These are phyloP conservation scores for Pristionchus japonicus DNA, from an alignment of 2,888 invertebrate genomes.

Conservation along the genomic window DNA sequence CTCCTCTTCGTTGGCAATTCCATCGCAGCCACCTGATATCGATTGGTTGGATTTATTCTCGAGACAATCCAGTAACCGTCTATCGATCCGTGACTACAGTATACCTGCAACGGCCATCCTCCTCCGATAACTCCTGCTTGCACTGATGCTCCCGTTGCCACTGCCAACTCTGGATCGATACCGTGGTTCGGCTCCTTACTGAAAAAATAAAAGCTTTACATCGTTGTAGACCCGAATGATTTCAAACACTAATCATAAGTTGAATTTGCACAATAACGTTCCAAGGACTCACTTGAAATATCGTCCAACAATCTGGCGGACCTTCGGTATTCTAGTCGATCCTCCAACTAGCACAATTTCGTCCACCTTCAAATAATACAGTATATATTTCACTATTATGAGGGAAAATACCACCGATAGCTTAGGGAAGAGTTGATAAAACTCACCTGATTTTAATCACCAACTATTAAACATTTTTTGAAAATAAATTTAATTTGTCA, in stretches of 20 bases:
- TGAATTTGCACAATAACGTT: not conserved
- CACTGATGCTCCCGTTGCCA: conserved; percentile 78
- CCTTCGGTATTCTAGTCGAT: conserved; percentile 78
- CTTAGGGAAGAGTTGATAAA: no score
- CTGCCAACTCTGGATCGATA: conserved; percentile 78
- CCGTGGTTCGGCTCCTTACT: conserved; percentile 75
- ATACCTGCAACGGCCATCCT: conserved; percentile 78
- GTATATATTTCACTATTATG: no score
- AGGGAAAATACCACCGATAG: no score
- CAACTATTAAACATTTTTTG: not conserved
- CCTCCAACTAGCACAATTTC: conserved; percentile 79
- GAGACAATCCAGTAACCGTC: not conserved
- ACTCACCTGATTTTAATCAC: no score
- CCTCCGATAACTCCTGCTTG: conserved; percentile 79
- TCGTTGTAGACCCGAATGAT: no score
- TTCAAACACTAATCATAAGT: not conserved
- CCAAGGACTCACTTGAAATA: conserved; percentile 74
- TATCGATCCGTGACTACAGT: not conserved
- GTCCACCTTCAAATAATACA: conserved; percentile 76
- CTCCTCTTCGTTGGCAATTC: conserved; percentile 67
- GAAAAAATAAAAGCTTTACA: no score
- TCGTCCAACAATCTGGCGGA: conserved; percentile 76
- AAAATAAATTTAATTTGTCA: not conserved
- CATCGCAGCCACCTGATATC: conserved; percentile 76
- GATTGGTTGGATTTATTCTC: not conserved